Percentiles rank a stretch among this genome's conserved stretches.
These are phyloP conservation scores for Spea multiplicata DNA, from an alignment of 2,113 vertebrate genomes.

Conservation along the genomic window DNA sequence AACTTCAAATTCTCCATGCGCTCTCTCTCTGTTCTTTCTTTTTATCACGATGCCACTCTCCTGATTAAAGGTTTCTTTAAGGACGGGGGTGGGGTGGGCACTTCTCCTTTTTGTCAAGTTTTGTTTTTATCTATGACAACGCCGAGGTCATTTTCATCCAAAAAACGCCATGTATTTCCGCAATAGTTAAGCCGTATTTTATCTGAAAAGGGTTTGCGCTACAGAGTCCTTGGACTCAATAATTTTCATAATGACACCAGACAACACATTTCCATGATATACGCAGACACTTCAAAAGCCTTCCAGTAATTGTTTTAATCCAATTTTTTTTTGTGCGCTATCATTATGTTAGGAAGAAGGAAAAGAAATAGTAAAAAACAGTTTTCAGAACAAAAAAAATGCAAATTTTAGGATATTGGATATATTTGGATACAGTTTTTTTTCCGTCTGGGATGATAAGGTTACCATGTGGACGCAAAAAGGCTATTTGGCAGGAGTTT, in stretches of 20 bases:
- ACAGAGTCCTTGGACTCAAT: neutral
- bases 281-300: slow-evolving; percentile 14
- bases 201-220: slow-evolving; percentile 8
- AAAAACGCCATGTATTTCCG: neutral
- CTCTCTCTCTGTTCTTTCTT: neutral
- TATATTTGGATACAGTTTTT: no score
- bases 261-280: slow-evolving; percentile 14
- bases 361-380: neutral
- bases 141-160: slow-evolving; percentile 17
- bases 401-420: no score
- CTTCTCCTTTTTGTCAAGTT: slow-evolving; percentile 1
- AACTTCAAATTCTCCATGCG: slow-evolving; percentile 13
- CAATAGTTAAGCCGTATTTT: slow-evolving; percentile 2
- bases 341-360: neutral
- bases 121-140: slow-evolving; percentile 14
- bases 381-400: neutral
- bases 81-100: neutral
- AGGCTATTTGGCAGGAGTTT: no score
- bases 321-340: neutral
- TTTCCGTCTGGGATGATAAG: no score
- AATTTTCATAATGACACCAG: slow-evolving; percentile 14
- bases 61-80: slow-evolving; percentile 25
- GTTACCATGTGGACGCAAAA: no score
- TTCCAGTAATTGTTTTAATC: slow-evolving; percentile 20
- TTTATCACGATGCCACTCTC: slow-evolving; percentile 2